Evolutionary conservation across 2,888 invertebrate species (phyloP).

Genomic region (Eustalomyia histrio): DNA sequence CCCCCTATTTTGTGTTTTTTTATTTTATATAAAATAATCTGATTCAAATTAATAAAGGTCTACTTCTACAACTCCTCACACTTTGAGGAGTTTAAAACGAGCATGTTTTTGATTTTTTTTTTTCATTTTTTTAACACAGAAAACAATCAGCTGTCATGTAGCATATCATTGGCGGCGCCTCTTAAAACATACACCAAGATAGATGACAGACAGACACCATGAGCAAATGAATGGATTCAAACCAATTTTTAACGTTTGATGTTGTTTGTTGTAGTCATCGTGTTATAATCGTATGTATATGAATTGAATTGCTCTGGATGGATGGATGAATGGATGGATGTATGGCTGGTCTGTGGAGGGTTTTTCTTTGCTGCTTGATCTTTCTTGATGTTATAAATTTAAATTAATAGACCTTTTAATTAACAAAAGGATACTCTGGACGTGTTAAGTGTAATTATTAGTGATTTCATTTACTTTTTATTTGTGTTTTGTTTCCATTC

Average conservation of each 20-base stretch:
- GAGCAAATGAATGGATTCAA: background rate
- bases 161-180: constrained; percentile 55
- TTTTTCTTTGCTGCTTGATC: background rate
- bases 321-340: background rate
- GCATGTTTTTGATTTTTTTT: background rate
- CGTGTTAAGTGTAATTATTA: background rate
- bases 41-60: constrained; percentile 7
- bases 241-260: background rate
- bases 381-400: constrained; percentile 1
- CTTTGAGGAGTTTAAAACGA: background rate
- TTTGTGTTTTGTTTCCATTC: background rate
- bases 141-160: constrained; percentile 55
- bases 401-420: constrained; percentile 42
- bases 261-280: background rate
- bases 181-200: constrained; percentile 30
- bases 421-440: constrained; percentile 29
- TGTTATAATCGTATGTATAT: too few species aligned
- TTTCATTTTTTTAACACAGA: background rate
- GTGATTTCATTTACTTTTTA: background rate
- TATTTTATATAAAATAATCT: constrained; percentile 1
- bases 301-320: background rate
- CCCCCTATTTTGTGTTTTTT: background rate
- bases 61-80: background rate
- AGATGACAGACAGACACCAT: constrained; percentile 30
- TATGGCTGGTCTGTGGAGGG: background rate